These are phyloP conservation scores for Parasteatoda tepidariorum DNA, from an alignment of 1,140 invertebrate species.

Conservation along the genomic window DNA sequence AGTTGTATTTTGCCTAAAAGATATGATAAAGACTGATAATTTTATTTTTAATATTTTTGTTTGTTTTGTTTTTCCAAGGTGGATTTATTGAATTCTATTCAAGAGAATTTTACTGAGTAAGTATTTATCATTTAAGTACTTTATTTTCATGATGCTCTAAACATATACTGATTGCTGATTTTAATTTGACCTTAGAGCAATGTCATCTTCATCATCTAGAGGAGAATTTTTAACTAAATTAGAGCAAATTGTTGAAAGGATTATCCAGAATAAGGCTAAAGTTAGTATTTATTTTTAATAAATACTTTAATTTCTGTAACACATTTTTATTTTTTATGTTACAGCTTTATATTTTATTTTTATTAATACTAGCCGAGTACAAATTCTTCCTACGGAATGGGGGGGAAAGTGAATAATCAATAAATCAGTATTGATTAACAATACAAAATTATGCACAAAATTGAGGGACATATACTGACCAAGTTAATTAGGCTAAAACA, in stretches of 20 bases:
- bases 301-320: not conserved
- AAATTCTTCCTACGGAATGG: no score
- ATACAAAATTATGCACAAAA: no score
- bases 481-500: no score
- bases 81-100: constrained; percentile 89
- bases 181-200: constrained; percentile 68
- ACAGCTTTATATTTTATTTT: no score
- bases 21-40: not conserved
- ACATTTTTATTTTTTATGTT: not conserved
- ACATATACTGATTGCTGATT: not conserved
- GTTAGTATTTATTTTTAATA: constrained; percentile 68
- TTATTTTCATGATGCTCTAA: not conserved
- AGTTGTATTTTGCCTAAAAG: no score
- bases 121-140: constrained; percentile 66
- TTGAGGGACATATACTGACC: no score
- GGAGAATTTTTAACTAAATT: constrained; percentile 91
- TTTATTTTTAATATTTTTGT: not conserved
- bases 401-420: no score
- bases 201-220: constrained; percentile 71
- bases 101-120: constrained; percentile 91
- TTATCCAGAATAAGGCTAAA: constrained; percentile 84
- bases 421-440: no score
- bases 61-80: constrained; percentile 29
- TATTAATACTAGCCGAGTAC: no score
- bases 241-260: constrained; percentile 85